Evolutionary conservation across 1,140 invertebrate species (phyloP), one percentile per base, ranked within the genome.

Genomic region (Dinoponera quadriceps): DNA sequence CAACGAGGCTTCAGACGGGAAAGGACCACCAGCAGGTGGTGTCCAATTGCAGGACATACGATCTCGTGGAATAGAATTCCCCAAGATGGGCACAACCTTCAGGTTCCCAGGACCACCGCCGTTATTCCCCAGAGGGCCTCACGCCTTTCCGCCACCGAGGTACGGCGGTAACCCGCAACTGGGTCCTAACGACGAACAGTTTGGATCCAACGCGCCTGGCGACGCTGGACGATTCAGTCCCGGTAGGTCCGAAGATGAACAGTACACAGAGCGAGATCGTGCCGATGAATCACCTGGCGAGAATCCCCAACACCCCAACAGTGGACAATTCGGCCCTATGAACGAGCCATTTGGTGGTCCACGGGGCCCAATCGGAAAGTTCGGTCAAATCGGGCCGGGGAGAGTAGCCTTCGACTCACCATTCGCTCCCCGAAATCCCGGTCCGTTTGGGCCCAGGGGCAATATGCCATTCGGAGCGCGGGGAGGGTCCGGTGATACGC

Each of bases 51-150:
- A 44, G 51, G 22, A 74, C 68, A 25, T 73, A 14, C 68, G 54
- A 62, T 89, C 90, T 48, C 85, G 77, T 57, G 88, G 83, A n/a
- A 84, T 85, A 51, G 74, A 74, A 38, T 87, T 83, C 25, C 27
- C 83, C 27, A 84, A 62, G 25, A 14, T 72, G 60, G 38, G 62
- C 16, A n/a, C 68, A 4, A 38, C 84, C 1, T 84, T 86, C 77
- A 75, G 63, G 2, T 77, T 87, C 4, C 71, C 86, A 85, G 62
- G 66, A 13, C 49, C 80, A 0, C 63, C 18, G 0, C 54, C 86
- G 18, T 51, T 81, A 20, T 88, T 88, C 44, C 55, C 86, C 16
- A 85, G 80, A 71, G 82, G 49, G 62, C 63, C 62, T 22, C 62
- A 54, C 4, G 33, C 7, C 14, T 66, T 86, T 82, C 55, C 72